A percentile compares a stretch with the other conserved stretches of the same genome.
Evolutionary conservation across 2,113 vertebrate genomes (phyloP).

Genomic region (Pomatorhinus ruficollis): DNA sequence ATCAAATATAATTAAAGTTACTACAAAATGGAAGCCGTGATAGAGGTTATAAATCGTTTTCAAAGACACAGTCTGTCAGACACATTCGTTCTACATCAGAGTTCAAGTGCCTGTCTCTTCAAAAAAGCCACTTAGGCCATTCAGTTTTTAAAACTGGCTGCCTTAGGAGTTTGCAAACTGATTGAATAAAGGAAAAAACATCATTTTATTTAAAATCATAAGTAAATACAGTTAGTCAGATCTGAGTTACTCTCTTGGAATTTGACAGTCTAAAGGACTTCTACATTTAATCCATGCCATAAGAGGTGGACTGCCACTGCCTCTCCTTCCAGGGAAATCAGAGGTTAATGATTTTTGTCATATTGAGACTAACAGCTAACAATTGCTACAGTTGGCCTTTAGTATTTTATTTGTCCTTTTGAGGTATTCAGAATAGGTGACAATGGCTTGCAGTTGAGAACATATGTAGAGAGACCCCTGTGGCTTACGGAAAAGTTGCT

Average conservation of each 20-base stretch:
- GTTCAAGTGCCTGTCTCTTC: slow-evolving; percentile 24
- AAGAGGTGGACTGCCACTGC: slow-evolving; percentile 49
- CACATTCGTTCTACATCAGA: not conserved
- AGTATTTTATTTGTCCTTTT: slow-evolving; percentile 89
- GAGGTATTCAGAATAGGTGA: slow-evolving; percentile 96
- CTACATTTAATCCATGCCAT: slow-evolving; percentile 37
- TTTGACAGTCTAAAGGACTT: slow-evolving; percentile 21
- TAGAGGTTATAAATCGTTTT: not conserved
- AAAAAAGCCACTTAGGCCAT: not conserved
- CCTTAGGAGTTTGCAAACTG: slow-evolving; percentile 35
- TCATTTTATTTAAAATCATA: slow-evolving; percentile 15
- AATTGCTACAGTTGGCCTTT: slow-evolving; percentile 96
- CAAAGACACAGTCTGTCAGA: slow-evolving; percentile 19
- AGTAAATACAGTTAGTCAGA: not conserved
- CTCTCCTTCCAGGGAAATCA: slow-evolving; percentile 72
- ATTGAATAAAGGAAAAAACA: not conserved
- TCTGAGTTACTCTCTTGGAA: slow-evolving; percentile 7
- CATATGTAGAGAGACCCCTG: slow-evolving; percentile 98
- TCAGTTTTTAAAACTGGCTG: not conserved
- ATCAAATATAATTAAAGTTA: slow-evolving; percentile 49
- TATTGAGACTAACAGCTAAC: slow-evolving; percentile 93
- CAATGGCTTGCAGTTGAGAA: slow-evolving; percentile 99
- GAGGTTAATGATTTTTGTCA: slow-evolving; percentile 91
- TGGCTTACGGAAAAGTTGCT: slow-evolving; percentile 92
- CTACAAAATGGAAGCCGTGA: slow-evolving; percentile 25